Percentiles rank a stretch among this genome's conserved stretches.
These are phyloP conservation scores for Oryzias woworae DNA, from an alignment of 2,113 vertebrate species.

Conservation along the genomic window DNA sequence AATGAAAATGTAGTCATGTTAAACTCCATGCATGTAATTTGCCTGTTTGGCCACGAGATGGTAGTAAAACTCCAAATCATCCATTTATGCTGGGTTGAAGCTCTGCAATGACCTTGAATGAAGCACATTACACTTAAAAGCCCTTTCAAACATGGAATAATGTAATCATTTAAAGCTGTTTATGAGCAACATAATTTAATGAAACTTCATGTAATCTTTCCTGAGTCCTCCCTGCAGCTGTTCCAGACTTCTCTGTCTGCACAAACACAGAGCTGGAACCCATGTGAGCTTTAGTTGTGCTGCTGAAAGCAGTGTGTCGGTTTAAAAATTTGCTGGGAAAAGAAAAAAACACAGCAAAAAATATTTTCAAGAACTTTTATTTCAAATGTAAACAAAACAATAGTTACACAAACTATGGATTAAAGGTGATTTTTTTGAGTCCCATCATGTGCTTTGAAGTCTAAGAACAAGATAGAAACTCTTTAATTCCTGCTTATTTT, in stretches of 20 bases:
- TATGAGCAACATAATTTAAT: too few relatives aligned
- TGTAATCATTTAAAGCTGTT: too few relatives aligned
- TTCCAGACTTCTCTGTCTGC: too few relatives aligned
- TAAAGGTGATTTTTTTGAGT: conserved; percentile 47
- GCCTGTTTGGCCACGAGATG: conserved; percentile 38
- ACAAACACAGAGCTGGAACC: too few relatives aligned
- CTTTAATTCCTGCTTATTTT: conserved; percentile 17
- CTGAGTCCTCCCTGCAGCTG: too few relatives aligned
- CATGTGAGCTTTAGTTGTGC: too few relatives aligned
- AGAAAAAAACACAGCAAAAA: not conserved
- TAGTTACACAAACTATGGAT: conserved; percentile 76
- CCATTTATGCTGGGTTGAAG: not conserved
- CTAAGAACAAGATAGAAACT: conserved; percentile 36
- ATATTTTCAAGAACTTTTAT: conserved; percentile 70
- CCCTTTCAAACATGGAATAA: too few relatives aligned
- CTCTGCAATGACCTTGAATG: too few relatives aligned
- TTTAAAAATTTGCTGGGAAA: too few relatives aligned
- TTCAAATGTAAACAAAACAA: conserved; percentile 79
- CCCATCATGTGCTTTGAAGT: conserved; percentile 40
- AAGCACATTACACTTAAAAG: too few relatives aligned
- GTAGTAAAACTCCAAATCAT: conserved; percentile 30
- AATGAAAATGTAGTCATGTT: not conserved
- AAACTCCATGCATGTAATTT: not conserved
- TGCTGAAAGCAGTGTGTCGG: too few relatives aligned
- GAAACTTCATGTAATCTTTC: too few relatives aligned